phyloP scores from a whole-genome alignment of 2,888 invertebrate species.

The Chrysotoxum bicinctum region DNA sequence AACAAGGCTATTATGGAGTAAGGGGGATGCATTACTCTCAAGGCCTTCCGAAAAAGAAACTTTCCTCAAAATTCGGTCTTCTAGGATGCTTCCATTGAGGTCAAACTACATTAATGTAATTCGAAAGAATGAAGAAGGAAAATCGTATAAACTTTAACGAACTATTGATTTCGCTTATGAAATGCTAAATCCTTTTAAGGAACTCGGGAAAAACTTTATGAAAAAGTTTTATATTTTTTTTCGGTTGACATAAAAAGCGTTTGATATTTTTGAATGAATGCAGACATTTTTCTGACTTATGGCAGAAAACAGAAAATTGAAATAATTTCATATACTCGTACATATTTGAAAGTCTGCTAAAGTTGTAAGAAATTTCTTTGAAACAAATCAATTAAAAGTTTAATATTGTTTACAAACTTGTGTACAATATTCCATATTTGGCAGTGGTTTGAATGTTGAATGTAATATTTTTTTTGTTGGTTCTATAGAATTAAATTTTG shows the following conservation, averaged over 20 bases:
- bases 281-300: neutral
- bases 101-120: neutral
- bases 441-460: neutral
- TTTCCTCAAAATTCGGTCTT: neutral
- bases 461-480: neutral
- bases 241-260: neutral
- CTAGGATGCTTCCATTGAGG: neutral
- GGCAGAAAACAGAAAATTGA: neutral
- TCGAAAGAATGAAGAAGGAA: neutral
- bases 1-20: neutral
- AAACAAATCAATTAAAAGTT: conserved; percentile 23
- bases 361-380: neutral
- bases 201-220: neutral
- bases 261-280: neutral
- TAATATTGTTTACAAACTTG: neutral
- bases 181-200: neutral
- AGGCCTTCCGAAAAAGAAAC: neutral
- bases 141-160: neutral
- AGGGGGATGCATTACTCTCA: neutral
- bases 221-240: neutral
- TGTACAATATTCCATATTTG: neutral
- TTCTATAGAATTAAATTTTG: neutral
- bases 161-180: neutral
- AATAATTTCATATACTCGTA: neutral
- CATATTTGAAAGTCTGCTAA: neutral